Conservation (phyloP, 2,797 vertebrate genomes). For the Tinamus major region DNA sequence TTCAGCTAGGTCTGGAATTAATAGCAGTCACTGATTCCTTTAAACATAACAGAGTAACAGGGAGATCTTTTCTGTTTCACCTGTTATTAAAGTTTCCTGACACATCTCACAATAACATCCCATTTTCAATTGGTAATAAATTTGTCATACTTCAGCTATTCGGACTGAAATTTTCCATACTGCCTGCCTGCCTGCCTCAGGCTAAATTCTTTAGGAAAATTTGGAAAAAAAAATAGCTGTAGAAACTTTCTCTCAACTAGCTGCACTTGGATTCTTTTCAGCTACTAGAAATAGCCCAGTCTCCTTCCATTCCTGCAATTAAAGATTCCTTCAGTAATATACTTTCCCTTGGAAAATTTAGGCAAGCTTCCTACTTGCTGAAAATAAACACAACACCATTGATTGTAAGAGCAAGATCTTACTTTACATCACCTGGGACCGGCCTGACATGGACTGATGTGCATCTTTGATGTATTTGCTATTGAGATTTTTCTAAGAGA, state of each 20-base stretch:
- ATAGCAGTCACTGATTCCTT: not conserved
- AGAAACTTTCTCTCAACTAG: not conserved
- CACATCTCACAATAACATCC: not conserved
- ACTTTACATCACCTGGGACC: not conserved
- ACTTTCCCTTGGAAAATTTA: not conserved
- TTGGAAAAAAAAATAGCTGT: slow-evolving; percentile 1
- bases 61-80: not conserved
- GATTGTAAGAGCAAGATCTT: not conserved
- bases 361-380: not conserved
- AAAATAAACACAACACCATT: not conserved
- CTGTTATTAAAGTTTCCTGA: not conserved
- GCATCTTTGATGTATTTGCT: slow-evolving; percentile 55
- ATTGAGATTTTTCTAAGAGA: slow-evolving; percentile 52
- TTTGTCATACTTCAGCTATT: not conserved
- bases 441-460: not conserved
- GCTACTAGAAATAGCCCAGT: not conserved
- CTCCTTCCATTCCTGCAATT: not conserved
- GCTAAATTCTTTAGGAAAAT: slow-evolving; percentile 6
- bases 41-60: not conserved
- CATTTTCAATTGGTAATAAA: not conserved
- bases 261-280: slow-evolving; percentile 11
- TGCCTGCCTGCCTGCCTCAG: not conserved
- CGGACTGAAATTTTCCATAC: not conserved
- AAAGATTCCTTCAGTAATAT: not conserved
- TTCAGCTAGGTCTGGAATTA: not conserved